phyloP scores from a whole-genome alignment of 2,113 vertebrate genomes.

The Potamarius usumacintae region DNA sequence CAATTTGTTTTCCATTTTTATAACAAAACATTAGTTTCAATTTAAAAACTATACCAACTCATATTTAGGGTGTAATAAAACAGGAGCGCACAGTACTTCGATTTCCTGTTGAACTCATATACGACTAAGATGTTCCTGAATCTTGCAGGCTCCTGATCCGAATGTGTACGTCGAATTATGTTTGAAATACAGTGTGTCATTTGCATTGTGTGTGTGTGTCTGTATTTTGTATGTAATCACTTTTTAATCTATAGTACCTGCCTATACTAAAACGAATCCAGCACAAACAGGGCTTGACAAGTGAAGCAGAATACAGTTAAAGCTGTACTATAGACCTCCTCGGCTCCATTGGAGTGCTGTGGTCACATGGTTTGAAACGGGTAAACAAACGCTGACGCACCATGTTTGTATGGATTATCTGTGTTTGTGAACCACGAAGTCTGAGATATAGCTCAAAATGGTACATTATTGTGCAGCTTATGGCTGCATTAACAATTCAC shows the following conservation, averaged over 20 bases:
- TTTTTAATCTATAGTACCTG: not conserved
- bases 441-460: too few species aligned
- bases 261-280: not conserved
- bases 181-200: not conserved
- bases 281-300: not conserved
- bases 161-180: too few species aligned
- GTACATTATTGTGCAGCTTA: too few species aligned
- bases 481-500: too few species aligned
- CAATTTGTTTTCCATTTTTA: not conserved
- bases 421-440: too few species aligned
- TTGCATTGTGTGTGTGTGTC: not conserved
- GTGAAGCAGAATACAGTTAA: not conserved
- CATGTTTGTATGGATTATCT: too few species aligned
- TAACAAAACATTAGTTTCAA: not conserved
- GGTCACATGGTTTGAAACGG: too few species aligned
- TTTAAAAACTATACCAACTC: not conserved
- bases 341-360: too few species aligned
- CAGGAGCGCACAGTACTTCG: not conserved
- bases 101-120: not conserved
- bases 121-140: not conserved
- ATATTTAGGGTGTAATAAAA: not conserved
- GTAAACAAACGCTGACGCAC: too few species aligned
- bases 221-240: not conserved
- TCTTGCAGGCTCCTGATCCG: not conserved
- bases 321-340: too few species aligned